phyloP scores from a whole-genome alignment of 2,113 vertebrate species.

The Sinocyclocheilus anophthalmus region DNA sequence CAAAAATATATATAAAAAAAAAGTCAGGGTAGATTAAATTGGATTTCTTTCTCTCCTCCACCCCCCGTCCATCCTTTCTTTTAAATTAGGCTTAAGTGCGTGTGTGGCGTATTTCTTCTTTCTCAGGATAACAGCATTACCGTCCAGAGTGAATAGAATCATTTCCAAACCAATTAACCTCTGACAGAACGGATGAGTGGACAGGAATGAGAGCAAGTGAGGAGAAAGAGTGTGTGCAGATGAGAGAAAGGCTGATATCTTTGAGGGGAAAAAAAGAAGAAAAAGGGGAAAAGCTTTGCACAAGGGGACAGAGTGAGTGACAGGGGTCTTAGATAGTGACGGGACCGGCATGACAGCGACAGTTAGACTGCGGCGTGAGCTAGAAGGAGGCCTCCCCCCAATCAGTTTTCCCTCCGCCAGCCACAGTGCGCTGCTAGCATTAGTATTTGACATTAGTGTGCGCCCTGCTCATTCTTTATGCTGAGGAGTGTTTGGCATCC shows the following conservation, averaged over 20 bases:
- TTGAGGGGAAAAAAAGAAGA: slow-evolving; percentile 38
- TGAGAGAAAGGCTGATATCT: slow-evolving; percentile 37
- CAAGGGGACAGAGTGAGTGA: slow-evolving; percentile 41
- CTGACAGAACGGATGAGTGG: slow-evolving; percentile 81
- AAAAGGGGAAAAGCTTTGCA: slow-evolving; percentile 43
- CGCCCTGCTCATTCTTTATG: slow-evolving; percentile 70
- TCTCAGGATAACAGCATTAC: slow-evolving; percentile 84
- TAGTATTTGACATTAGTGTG: slow-evolving; percentile 58
- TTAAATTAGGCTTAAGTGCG: slow-evolving; percentile 81
- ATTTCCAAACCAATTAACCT: slow-evolving; percentile 89
- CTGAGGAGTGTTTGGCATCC: slow-evolving; percentile 57
- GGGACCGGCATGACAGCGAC: slow-evolving; percentile 45
- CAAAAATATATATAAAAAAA: slow-evolving; percentile 62
- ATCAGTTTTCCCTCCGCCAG: slow-evolving; percentile 42
- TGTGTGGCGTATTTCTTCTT: slow-evolving; percentile 72
- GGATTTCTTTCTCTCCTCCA: slow-evolving; percentile 71
- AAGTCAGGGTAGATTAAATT: slow-evolving; percentile 76
- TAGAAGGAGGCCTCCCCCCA: slow-evolving; percentile 31
- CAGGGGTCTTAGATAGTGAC: slow-evolving; percentile 44
- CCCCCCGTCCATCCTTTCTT: slow-evolving; percentile 68
- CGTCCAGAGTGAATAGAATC: slow-evolving; percentile 81
- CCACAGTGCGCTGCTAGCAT: slow-evolving; percentile 62
- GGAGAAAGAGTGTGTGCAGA: slow-evolving; percentile 20
- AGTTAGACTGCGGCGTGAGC: slow-evolving; percentile 30
- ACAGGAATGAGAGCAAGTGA: slow-evolving; percentile 72